Base-by-base conservation (phyloP, 2,113 vertebrate species). In the Pelecanus crispus region DNA sequence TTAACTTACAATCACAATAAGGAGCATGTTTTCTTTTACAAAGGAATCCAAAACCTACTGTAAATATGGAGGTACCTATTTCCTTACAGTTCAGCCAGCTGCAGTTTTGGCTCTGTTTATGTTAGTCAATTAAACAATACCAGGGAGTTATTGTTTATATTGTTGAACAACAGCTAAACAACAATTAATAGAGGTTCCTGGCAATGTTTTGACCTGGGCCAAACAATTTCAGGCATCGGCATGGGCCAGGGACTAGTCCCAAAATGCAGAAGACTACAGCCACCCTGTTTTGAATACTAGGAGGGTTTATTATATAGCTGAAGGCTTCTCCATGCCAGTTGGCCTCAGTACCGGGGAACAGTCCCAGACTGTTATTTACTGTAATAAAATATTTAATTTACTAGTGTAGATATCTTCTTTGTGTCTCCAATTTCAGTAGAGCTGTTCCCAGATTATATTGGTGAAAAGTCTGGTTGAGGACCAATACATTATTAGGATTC, bases 371-470 rank as follows among this genome's bases (percentile, higher is more conserved):
- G 40, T 89, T 95, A 96, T 95, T 89, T 94, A 91, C 61, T 56
- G 87, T 84, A 94, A 92, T 91, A 79, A 97, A 96, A 84, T 81
- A 81, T 65, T 92, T 91, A 58, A 92, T 91, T 95, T 94, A 52
- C 44, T 85, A 59, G 18, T 67, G 29, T 81, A 81, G 73, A 75
- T 94, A 72, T 32, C 47, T 74, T 77, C 8, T 91, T 93, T 95
- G 52, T 91, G 49, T 79, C 80, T 92, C 80, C 0, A 1, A 74
- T 89, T 95, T 96, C 83, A 81, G 56, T 8, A 67, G 47, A 96
- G 36, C 25, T 38, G 31, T 88, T 95, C 61, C 83, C 52, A 84
- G 81, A 81, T 49, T 79, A 79, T 20, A 72, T 1, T 78, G 61
- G 47, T 79, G 52, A 81, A 84, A 96, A 91, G 63, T 84, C 72